These are phyloP conservation scores for Polypterus senegalus DNA, from an alignment of 2,113 vertebrate genomes.

Conservation along the genomic window DNA sequence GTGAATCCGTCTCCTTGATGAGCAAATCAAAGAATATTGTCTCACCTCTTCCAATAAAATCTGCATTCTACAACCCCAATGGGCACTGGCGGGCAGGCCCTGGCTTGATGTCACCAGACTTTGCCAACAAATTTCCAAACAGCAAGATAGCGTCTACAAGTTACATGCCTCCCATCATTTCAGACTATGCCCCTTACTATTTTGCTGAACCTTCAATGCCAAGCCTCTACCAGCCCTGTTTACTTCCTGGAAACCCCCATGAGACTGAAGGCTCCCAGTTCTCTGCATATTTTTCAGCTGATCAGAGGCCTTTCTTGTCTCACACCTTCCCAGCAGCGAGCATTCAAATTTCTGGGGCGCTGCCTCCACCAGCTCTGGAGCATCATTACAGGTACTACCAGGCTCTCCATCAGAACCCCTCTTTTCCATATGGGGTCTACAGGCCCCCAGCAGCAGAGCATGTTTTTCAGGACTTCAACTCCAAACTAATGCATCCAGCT, in stretches of 20 bases:
- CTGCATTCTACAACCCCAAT: conserved; percentile 54
- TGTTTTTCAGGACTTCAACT: conserved; percentile 21
- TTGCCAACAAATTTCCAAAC: conserved; percentile 48
- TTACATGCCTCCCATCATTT: conserved; percentile 50
- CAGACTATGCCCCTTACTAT: conserved; percentile 66
- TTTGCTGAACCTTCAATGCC: conserved; percentile 57
- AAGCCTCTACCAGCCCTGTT: conserved; percentile 59
- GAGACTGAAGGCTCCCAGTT: conserved; percentile 44
- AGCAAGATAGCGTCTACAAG: conserved; percentile 45
- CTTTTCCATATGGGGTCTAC: conserved; percentile 62
- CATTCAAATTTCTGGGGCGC: conserved; percentile 43
- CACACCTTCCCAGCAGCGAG: conserved; percentile 39
- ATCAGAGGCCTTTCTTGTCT: conserved; percentile 65
- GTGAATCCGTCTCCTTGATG: conserved; percentile 30
- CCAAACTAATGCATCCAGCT: conserved; percentile 27
- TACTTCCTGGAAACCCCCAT: conserved; percentile 41
- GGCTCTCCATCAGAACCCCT: conserved; percentile 50
- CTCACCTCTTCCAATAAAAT: conserved; percentile 39
- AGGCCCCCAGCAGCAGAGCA: conserved; percentile 41
- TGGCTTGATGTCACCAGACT: conserved; percentile 42
- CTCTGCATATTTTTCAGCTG: conserved; percentile 54
- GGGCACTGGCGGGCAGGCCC: conserved; percentile 56
- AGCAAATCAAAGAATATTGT: conserved; percentile 36
- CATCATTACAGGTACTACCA: conserved; percentile 68
- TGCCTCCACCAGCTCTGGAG: conserved; percentile 44